phyloP scores from a whole-genome alignment of 2,888 invertebrate species.

The Margaritifera margaritifera region DNA sequence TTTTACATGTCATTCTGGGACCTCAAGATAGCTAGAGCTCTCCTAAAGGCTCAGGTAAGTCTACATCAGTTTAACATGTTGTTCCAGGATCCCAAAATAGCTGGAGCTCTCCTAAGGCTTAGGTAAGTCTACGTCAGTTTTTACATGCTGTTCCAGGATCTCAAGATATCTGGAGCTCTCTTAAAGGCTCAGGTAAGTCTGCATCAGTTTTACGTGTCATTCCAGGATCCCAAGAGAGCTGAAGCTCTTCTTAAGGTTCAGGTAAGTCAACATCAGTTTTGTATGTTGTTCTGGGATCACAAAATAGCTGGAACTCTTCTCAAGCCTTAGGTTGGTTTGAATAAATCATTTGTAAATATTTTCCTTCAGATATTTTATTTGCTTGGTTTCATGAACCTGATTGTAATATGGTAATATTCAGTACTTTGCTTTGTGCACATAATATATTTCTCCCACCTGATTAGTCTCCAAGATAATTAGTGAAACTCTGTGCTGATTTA shows the following conservation, averaged over 20 bases:
- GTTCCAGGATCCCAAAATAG: slow-evolving; percentile 66
- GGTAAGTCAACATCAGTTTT: slow-evolving; percentile 42
- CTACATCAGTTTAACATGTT: slow-evolving; percentile 73
- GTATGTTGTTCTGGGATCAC: not conserved
- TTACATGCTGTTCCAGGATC: not conserved
- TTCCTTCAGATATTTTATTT: too few species aligned
- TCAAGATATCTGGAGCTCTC: slow-evolving; percentile 62
- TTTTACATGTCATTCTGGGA: slow-evolving; percentile 72
- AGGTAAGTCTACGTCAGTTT: slow-evolving; percentile 48
- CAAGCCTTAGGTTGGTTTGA: too few species aligned
- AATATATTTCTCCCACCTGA: too few species aligned
- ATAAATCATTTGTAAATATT: too few species aligned
- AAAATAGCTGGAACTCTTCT: too few species aligned
- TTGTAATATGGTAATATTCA: too few species aligned
- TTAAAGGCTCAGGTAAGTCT: slow-evolving; percentile 70
- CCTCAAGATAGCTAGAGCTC: slow-evolving; percentile 60
- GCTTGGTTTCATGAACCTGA: too few species aligned
- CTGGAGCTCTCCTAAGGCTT: slow-evolving; percentile 64
- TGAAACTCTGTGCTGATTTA: too few species aligned
- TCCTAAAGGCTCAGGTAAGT: slow-evolving; percentile 70
- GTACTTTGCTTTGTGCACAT: too few species aligned
- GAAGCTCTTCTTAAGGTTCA: slow-evolving; percentile 67
- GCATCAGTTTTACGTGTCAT: slow-evolving; percentile 73
- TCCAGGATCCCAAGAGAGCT: slow-evolving; percentile 65
- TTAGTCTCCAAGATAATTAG: too few species aligned